Base-by-base conservation (phyloP, 2,797 vertebrate species). In the Clarias pachynema region DNA sequence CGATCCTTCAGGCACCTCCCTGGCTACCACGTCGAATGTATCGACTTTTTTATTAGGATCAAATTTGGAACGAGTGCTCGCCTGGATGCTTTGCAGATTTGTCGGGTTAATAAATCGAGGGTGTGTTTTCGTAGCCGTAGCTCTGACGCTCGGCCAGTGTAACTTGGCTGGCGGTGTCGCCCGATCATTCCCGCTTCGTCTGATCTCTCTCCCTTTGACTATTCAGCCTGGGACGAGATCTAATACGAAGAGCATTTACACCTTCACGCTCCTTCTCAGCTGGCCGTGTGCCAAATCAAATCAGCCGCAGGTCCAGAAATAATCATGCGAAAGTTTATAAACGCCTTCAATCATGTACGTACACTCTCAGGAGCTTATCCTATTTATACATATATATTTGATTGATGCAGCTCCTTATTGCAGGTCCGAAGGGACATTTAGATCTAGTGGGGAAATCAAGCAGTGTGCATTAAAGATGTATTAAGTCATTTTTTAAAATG, bases 121-220 rank as follows among this genome's bases (percentile, higher is more conserved):
- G 20, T 22, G 56, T 79, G 62, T 74, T 81, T 74, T 87, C 78
- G 53, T 85, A 70, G 78, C 74, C 15, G 24, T 70, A 63, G 75
- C 44, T 29, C 59, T 65, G 29, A 83, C 2, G 6, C 26, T 86
- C 66, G 29, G 66, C 73, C 79, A 79, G 82, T 75, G 62, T 84
- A 87, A 84, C 81, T 84, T 89, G 84, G 86, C 88, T 82, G 6
- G 34, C 44, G 68, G n/a, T 15, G 68, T 22, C 22, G 20, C 56
- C 57, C 63, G 81, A 85, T 44, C 31, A 72, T 69, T 80, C n/a
- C 66, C 37, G 84, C 85, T 70, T 75, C 78, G 65, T 87, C 84
- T 83, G 62, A 75, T 87, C 56, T 66, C 62, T 26, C 22, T 68
- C 81, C 70, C 53, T 80, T 63, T 63, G 81, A 87, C 65, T 82